Evolutionary conservation across 2,888 invertebrate genomes (phyloP), one percentile per base, ranked within the genome.

Genomic region (Sabatieria punctata): DNA sequence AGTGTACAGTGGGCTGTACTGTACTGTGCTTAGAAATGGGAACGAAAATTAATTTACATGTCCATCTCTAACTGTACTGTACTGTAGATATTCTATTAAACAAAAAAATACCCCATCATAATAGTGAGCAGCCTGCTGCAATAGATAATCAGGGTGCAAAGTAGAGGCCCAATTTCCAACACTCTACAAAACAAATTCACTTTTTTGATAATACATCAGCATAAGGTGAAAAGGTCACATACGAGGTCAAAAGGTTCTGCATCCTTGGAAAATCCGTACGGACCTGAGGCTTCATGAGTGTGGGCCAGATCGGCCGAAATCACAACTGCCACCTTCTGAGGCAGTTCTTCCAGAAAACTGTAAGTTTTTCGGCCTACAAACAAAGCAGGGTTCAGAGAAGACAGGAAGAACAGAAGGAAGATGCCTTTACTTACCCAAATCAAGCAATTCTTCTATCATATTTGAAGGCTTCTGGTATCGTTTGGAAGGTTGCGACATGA

Each of bases 191-290:
- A 35, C 4, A 13, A 41, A 39, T 18, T 13, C 11, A 19, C 8
- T 11, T n/a, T 39, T 39, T n/a, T 13, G n/a, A 39, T 39, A n/a
- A 13, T 39, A 19, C n/a, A n/a, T 13, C 8, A n/a, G n/a, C 39
- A 39, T 11, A n/a, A 11, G n/a, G n/a, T n/a, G n/a, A n/a, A n/a
- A n/a, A n/a, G n/a, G n/a, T n/a, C 6, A 42, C 21, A 4, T 37
- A 51, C 50, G 21, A 35, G 33, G 36, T 51, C 51, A 33, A 51
- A 51, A n/a, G 51, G 51, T 39, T 43, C 52, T 2, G 51, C 51
- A 11, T 48, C 41, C 13, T 38, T 23, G 19, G 54, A 54, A 26
- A 24, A 51, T 18, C 51, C 51, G 30, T 51, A 51, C 18, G 51
- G 51, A 23, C 51, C 52, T 15, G 36, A 38, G 13, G 44, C 30